These are phyloP conservation scores for Ditula angustiorana DNA, from an alignment of 2,888 invertebrate genomes.

Conservation along the genomic window DNA sequence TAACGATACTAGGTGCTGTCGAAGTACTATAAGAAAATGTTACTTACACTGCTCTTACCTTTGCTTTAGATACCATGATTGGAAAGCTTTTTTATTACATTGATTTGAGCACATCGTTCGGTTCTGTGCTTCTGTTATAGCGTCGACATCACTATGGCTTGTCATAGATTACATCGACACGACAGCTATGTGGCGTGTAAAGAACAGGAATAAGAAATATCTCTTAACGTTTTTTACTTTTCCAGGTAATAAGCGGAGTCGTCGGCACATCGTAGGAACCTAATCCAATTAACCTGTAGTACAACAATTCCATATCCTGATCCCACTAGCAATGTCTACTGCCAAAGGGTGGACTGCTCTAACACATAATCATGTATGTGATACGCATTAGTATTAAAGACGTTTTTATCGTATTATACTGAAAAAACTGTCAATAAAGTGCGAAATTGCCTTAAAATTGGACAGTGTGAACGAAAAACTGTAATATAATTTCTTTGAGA, in stretches of 20 bases:
- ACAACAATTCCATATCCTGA: constrained; percentile 78
- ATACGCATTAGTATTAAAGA: constrained; percentile 42
- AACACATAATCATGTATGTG: constrained; percentile 48
- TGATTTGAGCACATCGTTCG: background rate
- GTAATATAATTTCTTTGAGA: constrained; percentile 1
- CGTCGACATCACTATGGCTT: background rate
- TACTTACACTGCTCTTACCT: background rate
- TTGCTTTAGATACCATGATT: background rate
- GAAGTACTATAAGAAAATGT: background rate
- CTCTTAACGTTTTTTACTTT: constrained; percentile 41
- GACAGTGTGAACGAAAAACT: constrained; percentile 9
- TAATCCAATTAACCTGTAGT: constrained; percentile 67
- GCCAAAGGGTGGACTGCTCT: constrained; percentile 48
- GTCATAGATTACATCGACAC: no score
- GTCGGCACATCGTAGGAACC: constrained; percentile 54
- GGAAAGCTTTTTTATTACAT: background rate
- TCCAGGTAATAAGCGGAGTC: constrained; percentile 67
- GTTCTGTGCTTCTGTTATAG: background rate
- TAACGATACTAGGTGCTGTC: no score
- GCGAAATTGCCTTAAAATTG: constrained; percentile 18
- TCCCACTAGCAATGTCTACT: constrained; percentile 56
- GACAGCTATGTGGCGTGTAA: no score
- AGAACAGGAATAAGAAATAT: no score
- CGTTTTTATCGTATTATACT: constrained; percentile 29
- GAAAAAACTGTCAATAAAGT: constrained; percentile 26